These are phyloP conservation scores for Cotesia typhae DNA, from an alignment of 1,140 invertebrate genomes.

Conservation along the genomic window DNA sequence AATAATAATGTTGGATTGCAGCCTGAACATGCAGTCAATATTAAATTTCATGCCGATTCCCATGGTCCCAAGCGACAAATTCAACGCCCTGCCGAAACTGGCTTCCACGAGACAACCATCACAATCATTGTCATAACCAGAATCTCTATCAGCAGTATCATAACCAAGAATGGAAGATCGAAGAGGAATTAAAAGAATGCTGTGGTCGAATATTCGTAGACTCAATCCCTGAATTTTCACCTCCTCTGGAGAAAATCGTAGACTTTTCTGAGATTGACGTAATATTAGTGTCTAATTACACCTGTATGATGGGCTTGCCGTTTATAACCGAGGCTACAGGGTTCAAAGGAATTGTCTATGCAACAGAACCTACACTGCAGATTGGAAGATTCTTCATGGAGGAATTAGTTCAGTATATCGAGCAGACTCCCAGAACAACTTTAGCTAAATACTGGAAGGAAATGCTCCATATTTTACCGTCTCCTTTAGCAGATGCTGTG, in stretches of 20 bases:
- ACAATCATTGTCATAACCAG: not conserved
- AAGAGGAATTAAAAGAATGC: conserved; percentile 89
- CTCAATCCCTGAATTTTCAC: conserved; percentile 88
- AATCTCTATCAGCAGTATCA: too few species aligned
- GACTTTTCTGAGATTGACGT: conserved; percentile 95
- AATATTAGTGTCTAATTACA: conserved; percentile 97
- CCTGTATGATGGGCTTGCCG: conserved; percentile 94
- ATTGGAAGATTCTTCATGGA: conserved; percentile 94
- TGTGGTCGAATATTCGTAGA: conserved; percentile 90
- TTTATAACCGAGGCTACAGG: conserved; percentile 94
- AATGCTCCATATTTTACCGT: too few species aligned
- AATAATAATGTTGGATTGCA: conserved; percentile 88
- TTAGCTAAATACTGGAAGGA: too few species aligned
- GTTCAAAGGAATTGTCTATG: too few species aligned
- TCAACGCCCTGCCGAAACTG: conserved; percentile 79
- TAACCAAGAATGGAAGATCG: conserved; percentile 26
- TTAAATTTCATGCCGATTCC: conserved; percentile 93
- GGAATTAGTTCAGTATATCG: conserved; percentile 90
- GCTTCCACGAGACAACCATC: conserved; percentile 76
- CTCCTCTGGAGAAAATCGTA: conserved; percentile 85
- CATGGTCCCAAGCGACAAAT: conserved; percentile 80
- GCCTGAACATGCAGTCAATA: conserved; percentile 87
- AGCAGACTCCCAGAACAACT: too few species aligned
- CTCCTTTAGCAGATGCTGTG: conserved; percentile 78
- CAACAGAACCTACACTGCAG: conserved; percentile 96